Base-by-base conservation (phyloP, 2,113 vertebrate genomes). In the Aldabrachelys gigantea region DNA sequence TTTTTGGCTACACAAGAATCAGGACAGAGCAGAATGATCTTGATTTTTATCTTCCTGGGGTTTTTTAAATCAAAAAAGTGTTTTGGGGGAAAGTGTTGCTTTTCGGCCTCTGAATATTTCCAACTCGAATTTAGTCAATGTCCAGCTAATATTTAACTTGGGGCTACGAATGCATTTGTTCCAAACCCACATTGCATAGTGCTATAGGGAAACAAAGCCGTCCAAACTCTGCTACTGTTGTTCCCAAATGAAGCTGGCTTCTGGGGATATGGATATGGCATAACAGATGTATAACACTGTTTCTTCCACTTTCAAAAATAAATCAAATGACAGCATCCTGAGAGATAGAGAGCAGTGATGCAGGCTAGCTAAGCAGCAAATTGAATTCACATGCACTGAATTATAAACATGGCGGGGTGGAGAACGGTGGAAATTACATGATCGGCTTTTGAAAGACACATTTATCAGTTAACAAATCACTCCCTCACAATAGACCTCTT, bases 161-260 rank as follows among this genome's bases (percentile, higher is more conserved):
- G 47, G 80, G 79, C n/a, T 72, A n/a, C 65, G 10, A 10, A 38
- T 38, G n/a, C n/a, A 78, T 47, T 47, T 78, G 13, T 78, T 29
- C 24, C 25, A 14, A 78, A 47, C 24, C 6, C 44, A 13, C 6
- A 44, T 29, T 27, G 41, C 75, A 22, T 19, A 38, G 19, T 21
- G 17, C 35, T 41, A 22, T 41, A 38, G n/a, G 38, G n/a, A 75
- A 38, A 27, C 21, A 27, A 27, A 41, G 72, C 24, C 41, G 22
- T 76, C 53, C 2, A 14, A 11, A 0, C 65, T 29, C 53, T 4
- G n/a, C 16, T 25, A 35, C 0, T 1, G 17, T 8, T 1, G 52
- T 52, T 13, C 41, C 41, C 59, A 3, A 41, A 79, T 3, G 13
- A 41, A 35, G 2, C 62, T 1, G 6, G 4, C 25, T 62, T 29